These are phyloP conservation scores for Hylaeus volcanicus DNA, from an alignment of 1,140 invertebrate species.

Conservation along the genomic window DNA sequence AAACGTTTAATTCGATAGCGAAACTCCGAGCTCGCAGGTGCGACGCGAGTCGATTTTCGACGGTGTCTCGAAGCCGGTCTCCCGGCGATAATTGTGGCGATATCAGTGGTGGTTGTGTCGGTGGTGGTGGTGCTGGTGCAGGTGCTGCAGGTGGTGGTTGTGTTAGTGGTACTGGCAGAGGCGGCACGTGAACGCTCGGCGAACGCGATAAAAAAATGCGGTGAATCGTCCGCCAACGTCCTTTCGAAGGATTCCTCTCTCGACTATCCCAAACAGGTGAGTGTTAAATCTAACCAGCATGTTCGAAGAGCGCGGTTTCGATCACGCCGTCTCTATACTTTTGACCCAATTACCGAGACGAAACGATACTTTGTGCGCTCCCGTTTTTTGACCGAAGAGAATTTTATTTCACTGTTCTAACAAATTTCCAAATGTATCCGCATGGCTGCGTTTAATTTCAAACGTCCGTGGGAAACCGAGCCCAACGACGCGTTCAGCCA, in stretches of 20 bases:
- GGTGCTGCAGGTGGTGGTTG: constrained; percentile 44
- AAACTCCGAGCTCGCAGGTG: not conserved
- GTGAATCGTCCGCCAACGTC: constrained; percentile 24
- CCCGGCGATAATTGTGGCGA: not conserved
- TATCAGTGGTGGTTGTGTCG: constrained; percentile 7
- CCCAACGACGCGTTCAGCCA: not conserved
- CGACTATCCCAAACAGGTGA: constrained; percentile 48
- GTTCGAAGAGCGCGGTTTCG: not conserved
- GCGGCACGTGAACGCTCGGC: constrained; percentile 51
- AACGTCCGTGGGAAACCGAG: not conserved
- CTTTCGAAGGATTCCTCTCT: constrained; percentile 24
- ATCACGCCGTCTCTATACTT: not conserved
- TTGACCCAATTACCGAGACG: not conserved
- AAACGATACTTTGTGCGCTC: not conserved
- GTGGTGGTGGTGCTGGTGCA: constrained; percentile 51
- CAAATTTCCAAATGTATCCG: not conserved
- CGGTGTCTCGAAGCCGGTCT: not conserved
- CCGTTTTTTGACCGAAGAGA: not conserved
- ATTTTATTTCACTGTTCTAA: not conserved
- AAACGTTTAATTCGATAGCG: not conserved
- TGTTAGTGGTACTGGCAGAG: constrained; percentile 28
- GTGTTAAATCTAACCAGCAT: constrained; percentile 8
- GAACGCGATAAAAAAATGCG: constrained; percentile 55
- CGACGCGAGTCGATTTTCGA: not conserved
- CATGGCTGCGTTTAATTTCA: not conserved